Conservation (phyloP, 2,113 vertebrate genomes). For the Crotophaga sulcirostris region DNA sequence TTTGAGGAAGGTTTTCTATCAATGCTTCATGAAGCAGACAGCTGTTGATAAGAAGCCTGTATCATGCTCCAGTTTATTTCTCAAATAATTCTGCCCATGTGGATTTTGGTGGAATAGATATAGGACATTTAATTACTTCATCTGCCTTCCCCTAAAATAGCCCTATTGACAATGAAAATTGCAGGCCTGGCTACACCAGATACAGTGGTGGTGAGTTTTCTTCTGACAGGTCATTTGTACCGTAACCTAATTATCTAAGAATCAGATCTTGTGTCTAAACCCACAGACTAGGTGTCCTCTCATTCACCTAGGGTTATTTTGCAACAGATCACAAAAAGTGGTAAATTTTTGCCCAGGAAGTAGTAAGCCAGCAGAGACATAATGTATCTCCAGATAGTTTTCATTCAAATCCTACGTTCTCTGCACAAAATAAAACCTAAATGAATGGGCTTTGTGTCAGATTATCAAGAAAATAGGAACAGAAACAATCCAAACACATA, state of each 20-base stretch:
- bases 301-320: background rate
- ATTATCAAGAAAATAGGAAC: background rate
- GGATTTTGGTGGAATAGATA: background rate
- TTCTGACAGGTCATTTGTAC: background rate
- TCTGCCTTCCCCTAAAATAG: background rate
- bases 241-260: background rate
- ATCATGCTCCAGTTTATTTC: background rate
- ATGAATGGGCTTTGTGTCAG: background rate
- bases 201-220: background rate
- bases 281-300: background rate
- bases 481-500: background rate
- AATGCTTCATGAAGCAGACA: background rate
- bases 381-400: background rate
- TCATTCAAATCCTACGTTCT: background rate
- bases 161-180: background rate
- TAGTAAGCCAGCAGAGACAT: background rate
- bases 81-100: background rate
- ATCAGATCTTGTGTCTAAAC: background rate
- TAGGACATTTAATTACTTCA: background rate
- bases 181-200: background rate
- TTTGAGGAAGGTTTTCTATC: background rate
- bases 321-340: background rate
- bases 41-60: background rate
- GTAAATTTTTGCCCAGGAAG: background rate
- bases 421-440: background rate